A percentile compares a stretch with the other conserved stretches of the same genome.
Conservation (phyloP, 2,797 vertebrate species). For the Amniataba percoides region DNA sequence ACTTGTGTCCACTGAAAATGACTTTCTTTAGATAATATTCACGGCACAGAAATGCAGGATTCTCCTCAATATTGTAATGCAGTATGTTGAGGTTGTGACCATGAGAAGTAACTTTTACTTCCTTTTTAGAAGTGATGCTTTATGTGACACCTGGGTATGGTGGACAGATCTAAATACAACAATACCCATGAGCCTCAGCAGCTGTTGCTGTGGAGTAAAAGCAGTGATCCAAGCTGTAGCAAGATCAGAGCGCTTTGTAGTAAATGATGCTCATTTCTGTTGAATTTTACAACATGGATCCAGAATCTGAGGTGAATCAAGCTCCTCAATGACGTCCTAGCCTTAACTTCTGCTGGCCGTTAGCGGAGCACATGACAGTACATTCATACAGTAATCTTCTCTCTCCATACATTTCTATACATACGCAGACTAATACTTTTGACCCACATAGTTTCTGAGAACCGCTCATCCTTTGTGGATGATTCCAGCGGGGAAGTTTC, state of each 20-base stretch:
- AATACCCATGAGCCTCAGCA: background rate
- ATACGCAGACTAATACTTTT: background rate
- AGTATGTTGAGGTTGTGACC: too few relatives aligned
- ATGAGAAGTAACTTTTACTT: background rate
- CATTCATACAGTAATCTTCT: too few relatives aligned
- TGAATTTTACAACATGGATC: background rate
- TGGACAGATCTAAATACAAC: background rate
- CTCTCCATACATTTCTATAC: background rate
- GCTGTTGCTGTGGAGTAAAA: background rate
- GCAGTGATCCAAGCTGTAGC: background rate
- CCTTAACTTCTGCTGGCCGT: background rate
- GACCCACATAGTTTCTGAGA: background rate
- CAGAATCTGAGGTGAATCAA: background rate
- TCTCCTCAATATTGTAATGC: background rate
- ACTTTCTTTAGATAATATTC: background rate
- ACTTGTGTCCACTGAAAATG: background rate
- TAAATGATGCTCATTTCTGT: background rate
- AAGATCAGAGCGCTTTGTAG: background rate
- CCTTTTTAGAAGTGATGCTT: background rate
- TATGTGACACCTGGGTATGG: background rate
- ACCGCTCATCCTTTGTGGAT: background rate
- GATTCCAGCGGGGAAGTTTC: background rate
- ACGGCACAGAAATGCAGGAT: background rate
- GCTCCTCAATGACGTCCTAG: background rate
- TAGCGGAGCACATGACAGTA: background rate